Conservation (phyloP, 2,797 vertebrate genomes). For the Oceanodroma leucorhoa region DNA sequence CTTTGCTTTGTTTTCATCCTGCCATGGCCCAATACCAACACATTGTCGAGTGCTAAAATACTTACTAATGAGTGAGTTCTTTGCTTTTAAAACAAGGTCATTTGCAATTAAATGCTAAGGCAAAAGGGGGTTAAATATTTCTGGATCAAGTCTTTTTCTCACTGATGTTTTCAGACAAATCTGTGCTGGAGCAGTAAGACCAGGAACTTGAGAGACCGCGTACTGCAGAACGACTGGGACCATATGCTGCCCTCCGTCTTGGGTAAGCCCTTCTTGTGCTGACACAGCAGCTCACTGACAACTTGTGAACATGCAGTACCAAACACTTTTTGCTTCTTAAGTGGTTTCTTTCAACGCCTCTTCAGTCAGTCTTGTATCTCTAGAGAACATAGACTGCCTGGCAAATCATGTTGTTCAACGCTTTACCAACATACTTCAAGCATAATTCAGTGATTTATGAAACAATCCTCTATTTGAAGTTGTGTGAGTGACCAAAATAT, state of each 20-base stretch:
- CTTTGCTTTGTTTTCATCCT: background rate
- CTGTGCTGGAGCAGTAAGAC: background rate
- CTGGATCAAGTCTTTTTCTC: background rate
- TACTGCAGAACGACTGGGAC: background rate
- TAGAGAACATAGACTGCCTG: background rate
- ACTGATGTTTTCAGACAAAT: background rate
- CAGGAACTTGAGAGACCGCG: background rate
- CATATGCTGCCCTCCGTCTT: background rate
- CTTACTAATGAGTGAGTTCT: background rate
- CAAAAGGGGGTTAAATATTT: background rate
- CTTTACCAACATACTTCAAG: background rate
- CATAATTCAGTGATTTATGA: background rate
- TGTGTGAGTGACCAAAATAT: background rate
- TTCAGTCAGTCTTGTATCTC: background rate
- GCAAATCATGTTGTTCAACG: background rate
- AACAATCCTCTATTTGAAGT: background rate
- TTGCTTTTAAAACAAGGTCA: background rate
- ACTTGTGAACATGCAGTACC: background rate
- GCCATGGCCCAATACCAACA: background rate
- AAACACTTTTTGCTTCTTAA: background rate
- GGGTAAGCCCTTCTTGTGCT: background rate
- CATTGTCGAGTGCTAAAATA: background rate
- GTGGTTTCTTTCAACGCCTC: background rate
- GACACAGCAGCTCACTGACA: background rate
- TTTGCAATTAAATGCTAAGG: background rate